A percentile compares a stretch with the other conserved stretches of the same genome.
phyloP scores from a whole-genome alignment of 2,888 invertebrate species.

The Oxycera nigricornis region DNA sequence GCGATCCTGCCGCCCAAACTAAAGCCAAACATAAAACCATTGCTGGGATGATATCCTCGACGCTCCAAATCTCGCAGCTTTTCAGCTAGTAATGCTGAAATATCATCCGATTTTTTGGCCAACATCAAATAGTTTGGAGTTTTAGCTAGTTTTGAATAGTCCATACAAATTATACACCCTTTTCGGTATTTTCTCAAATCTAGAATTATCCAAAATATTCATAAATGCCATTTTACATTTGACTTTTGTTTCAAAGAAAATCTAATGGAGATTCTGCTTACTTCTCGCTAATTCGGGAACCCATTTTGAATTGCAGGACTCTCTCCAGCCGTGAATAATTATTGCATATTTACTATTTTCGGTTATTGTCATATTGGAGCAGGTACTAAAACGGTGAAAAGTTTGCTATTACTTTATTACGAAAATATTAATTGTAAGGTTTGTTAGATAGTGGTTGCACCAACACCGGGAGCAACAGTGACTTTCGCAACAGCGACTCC shows the following conservation, averaged over 20 bases:
- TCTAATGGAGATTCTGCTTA: slow-evolving; percentile 34
- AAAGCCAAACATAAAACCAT: slow-evolving; percentile 51
- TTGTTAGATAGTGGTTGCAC: no score
- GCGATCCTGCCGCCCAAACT: slow-evolving; percentile 51
- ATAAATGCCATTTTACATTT: background rate
- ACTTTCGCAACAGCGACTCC: no score
- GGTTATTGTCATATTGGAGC: background rate
- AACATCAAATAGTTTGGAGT: slow-evolving; percentile 49
- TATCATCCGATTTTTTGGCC: slow-evolving; percentile 45
- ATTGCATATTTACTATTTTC: slow-evolving; percentile 47
- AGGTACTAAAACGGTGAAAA: background rate
- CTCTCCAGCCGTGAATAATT: slow-evolving; percentile 52
- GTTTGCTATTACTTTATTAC: no score
- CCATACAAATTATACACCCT: slow-evolving; percentile 52
- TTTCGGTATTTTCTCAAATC: slow-evolving; percentile 49
- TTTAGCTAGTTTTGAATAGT: slow-evolving; percentile 48
- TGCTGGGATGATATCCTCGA: slow-evolving; percentile 47
- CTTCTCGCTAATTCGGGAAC: slow-evolving; percentile 47
- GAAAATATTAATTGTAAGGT: no score
- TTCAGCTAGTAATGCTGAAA: slow-evolving; percentile 46
- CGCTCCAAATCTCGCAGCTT: slow-evolving; percentile 48
- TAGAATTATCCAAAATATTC: slow-evolving; percentile 36
- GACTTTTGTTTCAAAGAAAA: background rate
- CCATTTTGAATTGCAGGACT: slow-evolving; percentile 50
- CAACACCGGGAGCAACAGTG: no score